Base-by-base conservation (phyloP, 2,113 vertebrate species). In the Phalacrocorax aristotelis region DNA sequence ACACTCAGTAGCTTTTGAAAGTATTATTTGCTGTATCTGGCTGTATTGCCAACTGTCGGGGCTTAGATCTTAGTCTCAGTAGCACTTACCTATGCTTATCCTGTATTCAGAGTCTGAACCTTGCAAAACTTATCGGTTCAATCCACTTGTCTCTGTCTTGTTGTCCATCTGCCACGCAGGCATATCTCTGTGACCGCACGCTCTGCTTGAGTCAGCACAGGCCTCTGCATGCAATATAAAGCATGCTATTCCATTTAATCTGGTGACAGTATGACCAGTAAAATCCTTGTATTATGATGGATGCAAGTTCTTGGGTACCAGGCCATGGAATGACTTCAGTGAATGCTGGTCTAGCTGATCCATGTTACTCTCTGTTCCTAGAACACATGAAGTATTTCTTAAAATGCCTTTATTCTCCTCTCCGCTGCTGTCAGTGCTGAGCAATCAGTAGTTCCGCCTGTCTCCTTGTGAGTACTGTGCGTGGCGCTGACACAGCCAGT, bases 151-250 rank as follows among this genome's bases (percentile, higher is more conserved):
- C n/a, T 68, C 11, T 61, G 75, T 87, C 40, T 18, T 30, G 44
- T 58, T 1, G 13, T 77, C 81, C 34, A 34, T 46, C 44, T 69
- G 61, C 65, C 36, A 4, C 60, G 89, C 40, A 6, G 51, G 34
- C 42, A 8, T 15, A 6, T 78, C 55, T 71, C 14, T 83, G 72
- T 0, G 2, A 5, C 30, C 1, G 1, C 51, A 15, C 2, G 4
- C 48, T 52, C 23, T 38, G 64, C 74, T 79, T n/a, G 10, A 3
- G 40, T 34, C 65, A 84, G 51, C 34, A 6, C 79, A 51, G 58
- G 34, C 32, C 12, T 36, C 38, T 87, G 79, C 58, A 7, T 40
- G 61, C n/a, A 27, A 0, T 48, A 15, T 26, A 38, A 38, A 68
- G 27, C 0, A 1, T 40, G 48, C 40, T 57, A 1, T 65, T 60